phyloP scores from a whole-genome alignment of 2,113 vertebrate species.

The Chionodraco myersi region DNA sequence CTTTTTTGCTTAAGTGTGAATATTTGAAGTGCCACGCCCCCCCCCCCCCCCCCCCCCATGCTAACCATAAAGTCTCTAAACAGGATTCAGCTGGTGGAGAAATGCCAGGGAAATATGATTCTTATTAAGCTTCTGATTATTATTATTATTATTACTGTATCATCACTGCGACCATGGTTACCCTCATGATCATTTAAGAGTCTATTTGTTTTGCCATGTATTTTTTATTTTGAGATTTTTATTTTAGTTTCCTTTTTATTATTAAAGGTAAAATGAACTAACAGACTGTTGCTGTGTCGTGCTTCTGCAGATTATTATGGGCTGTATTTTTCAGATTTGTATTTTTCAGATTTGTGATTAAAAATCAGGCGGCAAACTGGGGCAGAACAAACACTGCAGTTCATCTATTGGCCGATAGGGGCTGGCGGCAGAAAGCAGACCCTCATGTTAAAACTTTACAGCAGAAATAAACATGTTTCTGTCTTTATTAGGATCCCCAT shows the following conservation, averaged over 20 bases:
- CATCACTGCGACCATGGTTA: slow-evolving; percentile 77
- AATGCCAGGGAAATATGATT: slow-evolving; percentile 47
- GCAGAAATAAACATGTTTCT: too few species aligned
- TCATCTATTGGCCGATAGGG: too few species aligned
- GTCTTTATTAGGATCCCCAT: too few species aligned
- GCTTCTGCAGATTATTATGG: background rate
- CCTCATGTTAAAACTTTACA: too few species aligned
- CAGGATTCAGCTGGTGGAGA: slow-evolving; percentile 51
- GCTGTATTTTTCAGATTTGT: too few species aligned
- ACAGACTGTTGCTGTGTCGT: slow-evolving; percentile 11
- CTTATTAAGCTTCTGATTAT: slow-evolving; percentile 70
- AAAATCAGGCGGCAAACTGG: too few species aligned
- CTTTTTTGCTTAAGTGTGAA: slow-evolving; percentile 73
- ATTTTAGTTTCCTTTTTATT: slow-evolving; percentile 82
- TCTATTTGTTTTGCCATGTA: slow-evolving; percentile 74
- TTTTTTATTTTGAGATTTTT: slow-evolving; percentile 82
- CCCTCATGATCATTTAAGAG: slow-evolving; percentile 79
- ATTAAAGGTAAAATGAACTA: slow-evolving; percentile 82
- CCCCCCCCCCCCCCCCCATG: slow-evolving; percentile 64
- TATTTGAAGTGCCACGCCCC: slow-evolving; percentile 74
- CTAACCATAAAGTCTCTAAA: slow-evolving; percentile 66
- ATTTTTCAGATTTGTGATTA: too few species aligned
- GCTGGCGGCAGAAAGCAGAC: too few species aligned
- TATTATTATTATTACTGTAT: slow-evolving; percentile 74
- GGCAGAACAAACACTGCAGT: too few species aligned